Evolutionary conservation across 2,888 invertebrate genomes (phyloP).

Genomic region (Meloe dianella): DNA sequence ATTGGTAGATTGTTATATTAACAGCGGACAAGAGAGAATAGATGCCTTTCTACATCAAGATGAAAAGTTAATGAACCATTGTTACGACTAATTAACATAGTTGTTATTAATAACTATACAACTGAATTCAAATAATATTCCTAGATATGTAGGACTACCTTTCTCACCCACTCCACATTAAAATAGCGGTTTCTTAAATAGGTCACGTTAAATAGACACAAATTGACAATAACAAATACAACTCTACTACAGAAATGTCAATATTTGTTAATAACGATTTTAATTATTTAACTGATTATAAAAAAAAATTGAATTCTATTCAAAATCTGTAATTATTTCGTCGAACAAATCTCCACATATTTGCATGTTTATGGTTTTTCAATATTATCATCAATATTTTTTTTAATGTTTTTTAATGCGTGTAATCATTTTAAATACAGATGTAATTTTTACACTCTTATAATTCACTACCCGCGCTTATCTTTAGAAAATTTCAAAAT

Average conservation of each 20-base stretch:
- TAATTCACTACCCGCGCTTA: conserved; percentile 8
- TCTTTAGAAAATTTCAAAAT: conserved; percentile 14
- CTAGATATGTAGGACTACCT: not conserved
- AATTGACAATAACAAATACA: not conserved
- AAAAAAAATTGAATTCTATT: not conserved
- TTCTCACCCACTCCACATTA: not conserved
- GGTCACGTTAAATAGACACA: not conserved
- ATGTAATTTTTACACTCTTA: conserved; percentile 16
- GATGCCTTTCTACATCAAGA: not conserved
- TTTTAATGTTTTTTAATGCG: not conserved
- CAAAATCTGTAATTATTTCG: no score
- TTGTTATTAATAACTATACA: not conserved
- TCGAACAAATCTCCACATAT: no score
- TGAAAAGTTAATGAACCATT: conserved; percentile 3
- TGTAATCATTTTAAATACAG: conserved; percentile 14
- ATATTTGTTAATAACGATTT: not conserved
- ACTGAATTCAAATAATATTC: not conserved
- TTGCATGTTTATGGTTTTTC: no score
- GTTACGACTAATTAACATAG: not conserved
- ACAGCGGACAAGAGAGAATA: not conserved
- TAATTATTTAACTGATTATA: not conserved
- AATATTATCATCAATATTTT: no score
- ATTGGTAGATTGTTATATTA: not conserved
- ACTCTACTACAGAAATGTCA: not conserved
- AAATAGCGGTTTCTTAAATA: not conserved